These are phyloP conservation scores for Babylonia areolata DNA, from an alignment of 1,140 invertebrate genomes.

Conservation along the genomic window DNA sequence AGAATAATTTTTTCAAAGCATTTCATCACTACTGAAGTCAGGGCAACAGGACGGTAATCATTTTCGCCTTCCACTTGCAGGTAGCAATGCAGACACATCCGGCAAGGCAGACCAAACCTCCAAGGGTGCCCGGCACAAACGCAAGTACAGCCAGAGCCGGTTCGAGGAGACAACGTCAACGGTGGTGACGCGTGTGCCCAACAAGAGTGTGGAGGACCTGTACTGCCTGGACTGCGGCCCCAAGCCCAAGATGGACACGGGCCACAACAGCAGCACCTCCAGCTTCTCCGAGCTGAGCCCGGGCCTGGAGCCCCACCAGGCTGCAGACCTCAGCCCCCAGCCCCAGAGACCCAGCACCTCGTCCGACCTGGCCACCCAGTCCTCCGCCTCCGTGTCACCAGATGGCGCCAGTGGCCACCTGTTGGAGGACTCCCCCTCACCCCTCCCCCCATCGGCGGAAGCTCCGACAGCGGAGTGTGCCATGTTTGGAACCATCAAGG, in stretches of 20 bases:
- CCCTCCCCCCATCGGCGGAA: not conserved
- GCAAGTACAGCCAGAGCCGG: constrained; percentile 49
- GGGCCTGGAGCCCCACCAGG: constrained; percentile 1
- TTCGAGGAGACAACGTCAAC: constrained; percentile 57
- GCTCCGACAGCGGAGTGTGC: not conserved
- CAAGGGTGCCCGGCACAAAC: constrained; percentile 32
- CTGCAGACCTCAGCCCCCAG: constrained; percentile 31
- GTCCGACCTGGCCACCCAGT: not conserved
- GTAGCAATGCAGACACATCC: not conserved
- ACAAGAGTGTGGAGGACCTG: constrained; percentile 66
- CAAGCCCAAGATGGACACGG: not conserved
- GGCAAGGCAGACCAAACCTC: not conserved
- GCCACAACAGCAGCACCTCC: constrained; percentile 26
- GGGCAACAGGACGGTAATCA: too few relatives aligned
- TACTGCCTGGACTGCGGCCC: constrained; percentile 47
- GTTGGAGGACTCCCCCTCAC: constrained; percentile 16
- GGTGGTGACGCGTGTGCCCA: constrained; percentile 64
- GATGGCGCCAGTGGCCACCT: not conserved
- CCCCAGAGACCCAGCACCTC: constrained; percentile 8
- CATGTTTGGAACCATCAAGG: constrained; percentile 71
- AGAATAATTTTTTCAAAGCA: too few relatives aligned
- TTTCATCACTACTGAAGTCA: too few relatives aligned
- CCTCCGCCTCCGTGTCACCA: constrained; percentile 4
- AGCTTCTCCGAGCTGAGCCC: constrained; percentile 41
- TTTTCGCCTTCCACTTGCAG: not conserved